Percentiles rank a stretch among this genome's conserved stretches.
Evolutionary conservation across 2,888 invertebrate genomes (phyloP).

Genomic region (Calliopum simillimum): DNA sequence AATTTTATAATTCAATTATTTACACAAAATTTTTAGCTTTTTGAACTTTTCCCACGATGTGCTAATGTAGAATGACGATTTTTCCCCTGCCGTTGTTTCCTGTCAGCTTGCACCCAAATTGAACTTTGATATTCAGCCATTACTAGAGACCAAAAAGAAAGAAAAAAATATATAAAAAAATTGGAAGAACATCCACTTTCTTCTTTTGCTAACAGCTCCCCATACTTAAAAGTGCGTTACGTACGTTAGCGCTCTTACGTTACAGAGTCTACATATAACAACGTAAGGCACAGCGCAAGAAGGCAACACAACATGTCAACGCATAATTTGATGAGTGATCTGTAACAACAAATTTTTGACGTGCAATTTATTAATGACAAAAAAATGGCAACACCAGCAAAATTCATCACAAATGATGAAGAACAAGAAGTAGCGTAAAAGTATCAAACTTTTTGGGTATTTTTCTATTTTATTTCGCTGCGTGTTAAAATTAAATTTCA

Average conservation of each 20-base stretch:
- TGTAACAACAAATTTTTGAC: neutral
- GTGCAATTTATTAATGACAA: slow-evolving; percentile 3
- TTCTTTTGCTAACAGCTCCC: neutral
- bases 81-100: neutral
- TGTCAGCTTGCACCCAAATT: neutral
- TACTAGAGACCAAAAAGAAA: neutral
- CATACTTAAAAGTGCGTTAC: neutral
- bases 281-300: neutral
- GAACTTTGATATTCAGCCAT: neutral
- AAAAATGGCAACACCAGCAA: neutral
- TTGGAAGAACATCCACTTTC: no score
- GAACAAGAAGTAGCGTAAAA: neutral
- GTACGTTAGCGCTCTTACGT: neutral
- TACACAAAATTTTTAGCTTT: slow-evolving; percentile 7
- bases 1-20: slow-evolving; percentile 15
- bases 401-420: neutral
- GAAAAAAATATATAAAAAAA: neutral
- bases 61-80: neutral
- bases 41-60: neutral
- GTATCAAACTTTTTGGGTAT: neutral
- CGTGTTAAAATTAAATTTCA: neutral
- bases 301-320: neutral
- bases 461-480: neutral
- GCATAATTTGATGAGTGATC: slow-evolving; percentile 7
- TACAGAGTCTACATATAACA: neutral